Evolutionary conservation across 2,888 invertebrate genomes (phyloP).

Genomic region (Lasioglossum morio): DNA sequence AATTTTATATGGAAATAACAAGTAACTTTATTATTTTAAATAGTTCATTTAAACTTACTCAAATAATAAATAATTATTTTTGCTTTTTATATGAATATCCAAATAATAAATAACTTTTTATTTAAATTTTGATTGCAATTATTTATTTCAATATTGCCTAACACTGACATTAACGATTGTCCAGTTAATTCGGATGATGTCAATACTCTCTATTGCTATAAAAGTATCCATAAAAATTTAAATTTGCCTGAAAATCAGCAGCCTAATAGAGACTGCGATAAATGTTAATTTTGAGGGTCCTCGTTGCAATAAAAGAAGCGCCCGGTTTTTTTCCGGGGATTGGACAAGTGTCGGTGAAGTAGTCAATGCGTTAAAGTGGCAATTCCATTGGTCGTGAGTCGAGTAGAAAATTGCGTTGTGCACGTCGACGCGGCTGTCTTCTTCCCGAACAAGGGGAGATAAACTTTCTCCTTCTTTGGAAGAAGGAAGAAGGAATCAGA

Average conservation of each 20-base stretch:
- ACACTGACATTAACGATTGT: no score
- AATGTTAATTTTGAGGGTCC: not conserved
- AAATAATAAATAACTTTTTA: no score
- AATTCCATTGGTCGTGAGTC: not conserved
- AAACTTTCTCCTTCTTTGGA: constrained; percentile 60
- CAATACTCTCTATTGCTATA: no score
- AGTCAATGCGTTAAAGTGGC: not conserved
- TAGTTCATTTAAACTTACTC: no score
- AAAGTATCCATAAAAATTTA: no score
- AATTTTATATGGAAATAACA: no score
- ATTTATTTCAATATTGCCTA: no score
- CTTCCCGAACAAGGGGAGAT: constrained; percentile 13
- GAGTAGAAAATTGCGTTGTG: not conserved
- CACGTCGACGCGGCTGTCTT: not conserved
- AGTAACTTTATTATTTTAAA: no score
- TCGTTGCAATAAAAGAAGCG: not conserved
- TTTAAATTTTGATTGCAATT: no score
- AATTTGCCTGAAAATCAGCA: not conserved
- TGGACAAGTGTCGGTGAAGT: not conserved
- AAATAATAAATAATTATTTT: no score
- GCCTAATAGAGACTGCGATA: not conserved
- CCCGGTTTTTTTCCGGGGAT: not conserved
- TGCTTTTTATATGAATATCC: no score
- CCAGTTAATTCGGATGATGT: not conserved
- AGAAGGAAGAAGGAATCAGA: constrained; percentile 66